phyloP scores from a whole-genome alignment of 2,888 invertebrate genomes.

The Ophioninae sp. region DNA sequence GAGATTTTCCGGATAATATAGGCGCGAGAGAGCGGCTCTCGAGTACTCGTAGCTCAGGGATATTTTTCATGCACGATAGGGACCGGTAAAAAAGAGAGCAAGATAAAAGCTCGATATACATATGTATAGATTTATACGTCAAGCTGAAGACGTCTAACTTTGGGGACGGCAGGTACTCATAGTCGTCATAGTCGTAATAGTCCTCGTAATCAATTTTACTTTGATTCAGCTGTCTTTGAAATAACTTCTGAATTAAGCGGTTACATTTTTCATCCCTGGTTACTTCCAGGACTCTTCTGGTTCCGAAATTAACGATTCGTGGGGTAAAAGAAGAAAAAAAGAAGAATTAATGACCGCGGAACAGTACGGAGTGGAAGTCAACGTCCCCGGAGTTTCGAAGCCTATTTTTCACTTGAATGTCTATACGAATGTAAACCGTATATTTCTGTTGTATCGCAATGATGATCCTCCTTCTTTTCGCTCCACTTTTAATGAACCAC shows the following conservation, averaged over 20 bases:
- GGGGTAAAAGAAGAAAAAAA: not conserved
- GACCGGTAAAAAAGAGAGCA: conserved; percentile 2
- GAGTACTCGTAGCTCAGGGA: conserved; percentile 42
- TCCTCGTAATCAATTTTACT: not conserved
- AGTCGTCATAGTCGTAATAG: not conserved
- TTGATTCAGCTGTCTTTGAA: not conserved
- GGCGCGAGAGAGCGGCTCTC: conserved; percentile 47
- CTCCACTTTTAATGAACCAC: no score
- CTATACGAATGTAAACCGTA: no score
- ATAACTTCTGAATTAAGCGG: not conserved
- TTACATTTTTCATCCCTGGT: not conserved
- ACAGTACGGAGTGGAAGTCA: not conserved
- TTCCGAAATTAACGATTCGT: not conserved
- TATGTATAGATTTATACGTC: not conserved
- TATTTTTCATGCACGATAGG: conserved; percentile 50
- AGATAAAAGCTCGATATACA: not conserved
- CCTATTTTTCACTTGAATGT: no score
- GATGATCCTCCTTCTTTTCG: no score
- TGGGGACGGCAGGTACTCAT: not conserved
- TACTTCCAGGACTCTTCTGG: not conserved
- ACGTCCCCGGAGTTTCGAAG: no score
- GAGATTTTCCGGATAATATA: conserved; percentile 61
- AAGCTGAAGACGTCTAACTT: not conserved
- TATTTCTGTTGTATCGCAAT: no score
- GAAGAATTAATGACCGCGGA: not conserved